Base-by-base conservation (phyloP, 1,140 invertebrate genomes). In the Neoseiulus cucumeris region DNA sequence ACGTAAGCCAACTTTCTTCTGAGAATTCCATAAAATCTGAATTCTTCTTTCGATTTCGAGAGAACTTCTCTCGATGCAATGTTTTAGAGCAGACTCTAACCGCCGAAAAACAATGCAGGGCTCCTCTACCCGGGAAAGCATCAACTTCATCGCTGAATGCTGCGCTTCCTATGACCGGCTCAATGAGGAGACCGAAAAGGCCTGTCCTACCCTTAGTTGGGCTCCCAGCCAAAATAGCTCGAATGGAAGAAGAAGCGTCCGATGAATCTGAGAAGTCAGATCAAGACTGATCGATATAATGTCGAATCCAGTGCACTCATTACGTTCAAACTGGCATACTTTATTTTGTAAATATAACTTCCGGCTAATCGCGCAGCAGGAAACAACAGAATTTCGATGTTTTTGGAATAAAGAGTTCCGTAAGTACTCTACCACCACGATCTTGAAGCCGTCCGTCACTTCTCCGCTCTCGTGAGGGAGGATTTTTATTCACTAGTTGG, bases 41-140 rank as follows among this genome's bases (percentile, higher is more conserved):
- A 20, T 28, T 5, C 42, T 44, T 44, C n/a, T 28, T 20, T 14
- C 4, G 18, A 47, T 47, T 28, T 47, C 4, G 4, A 22, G 28
- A 7, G 45, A 47, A 47, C 7, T 14, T 22, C 14, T 14, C 28
- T 4, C 28, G 28, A 4, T 14, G 18, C n/a, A 12, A 12, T 44
- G 7, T 14, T 47, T 47, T 14, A 5, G 28, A 47, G 4, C 28
- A 6, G 4, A 6, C 45, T 47, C 5, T 28, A 47, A 6, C 5
- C 45, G 7, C 7, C 18, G 7, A 47, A n/a, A n/a, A n/a, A n/a
- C n/a, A 47, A 6, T 47, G 5, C 25, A 22, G 28, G 14, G 18
- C 25, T 59, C 69, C 17, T 45, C 68, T 2, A 42, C 65, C 12
- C 51, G 66, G 39, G 65, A 68, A 55, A 33, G n/a, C 2, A 20